Evolutionary conservation across 92 coral and sea anemone species (phyloP).

Genomic region (Palythoa grandiflora): DNA sequence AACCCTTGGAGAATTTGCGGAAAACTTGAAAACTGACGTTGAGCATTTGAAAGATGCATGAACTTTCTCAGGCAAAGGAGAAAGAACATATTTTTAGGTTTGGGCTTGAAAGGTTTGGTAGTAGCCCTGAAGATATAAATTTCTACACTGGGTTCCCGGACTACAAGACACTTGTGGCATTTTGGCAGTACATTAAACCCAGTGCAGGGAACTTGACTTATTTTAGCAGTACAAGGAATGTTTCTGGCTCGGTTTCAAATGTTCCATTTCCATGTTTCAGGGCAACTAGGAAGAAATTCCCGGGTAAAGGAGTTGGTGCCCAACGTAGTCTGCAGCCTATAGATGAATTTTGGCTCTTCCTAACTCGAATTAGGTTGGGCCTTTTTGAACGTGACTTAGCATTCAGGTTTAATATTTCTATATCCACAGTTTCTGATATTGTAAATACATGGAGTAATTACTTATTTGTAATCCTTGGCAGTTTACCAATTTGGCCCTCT

Average conservation of each 20-base stretch:
- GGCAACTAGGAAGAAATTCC: conserved; percentile 47
- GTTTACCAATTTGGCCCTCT: conserved; percentile 63
- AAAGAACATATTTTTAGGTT: conserved; percentile 56
- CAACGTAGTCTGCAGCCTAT: conserved; percentile 65
- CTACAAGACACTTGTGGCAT: conserved; percentile 51
- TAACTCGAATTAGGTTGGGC: conserved; percentile 71
- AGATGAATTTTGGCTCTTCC: conserved; percentile 73
- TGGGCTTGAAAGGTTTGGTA: conserved; percentile 62
- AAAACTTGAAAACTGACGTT: conserved; percentile 38
- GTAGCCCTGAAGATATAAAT: conserved; percentile 66
- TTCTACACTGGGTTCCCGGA: conserved; percentile 82
- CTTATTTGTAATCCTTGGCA: conserved; percentile 51
- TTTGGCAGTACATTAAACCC: conserved; percentile 67
- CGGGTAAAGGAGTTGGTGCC: conserved; percentile 56
- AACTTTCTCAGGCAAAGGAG: conserved; percentile 42
- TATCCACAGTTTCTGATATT: conserved; percentile 67
- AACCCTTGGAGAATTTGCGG: conserved; percentile 57
- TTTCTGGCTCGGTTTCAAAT: neutral
- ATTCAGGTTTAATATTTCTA: conserved; percentile 72
- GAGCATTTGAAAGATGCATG: conserved; percentile 45
- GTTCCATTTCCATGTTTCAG: conserved; percentile 56
- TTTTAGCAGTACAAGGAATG: conserved; percentile 48
- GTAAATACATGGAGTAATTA: conserved; percentile 63
- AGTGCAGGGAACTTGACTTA: conserved; percentile 60
- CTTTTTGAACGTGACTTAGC: conserved; percentile 77